Evolutionary conservation across 2,113 vertebrate genomes (phyloP), one percentile per base, ranked within the genome.

Genomic region (Passer montanus): DNA sequence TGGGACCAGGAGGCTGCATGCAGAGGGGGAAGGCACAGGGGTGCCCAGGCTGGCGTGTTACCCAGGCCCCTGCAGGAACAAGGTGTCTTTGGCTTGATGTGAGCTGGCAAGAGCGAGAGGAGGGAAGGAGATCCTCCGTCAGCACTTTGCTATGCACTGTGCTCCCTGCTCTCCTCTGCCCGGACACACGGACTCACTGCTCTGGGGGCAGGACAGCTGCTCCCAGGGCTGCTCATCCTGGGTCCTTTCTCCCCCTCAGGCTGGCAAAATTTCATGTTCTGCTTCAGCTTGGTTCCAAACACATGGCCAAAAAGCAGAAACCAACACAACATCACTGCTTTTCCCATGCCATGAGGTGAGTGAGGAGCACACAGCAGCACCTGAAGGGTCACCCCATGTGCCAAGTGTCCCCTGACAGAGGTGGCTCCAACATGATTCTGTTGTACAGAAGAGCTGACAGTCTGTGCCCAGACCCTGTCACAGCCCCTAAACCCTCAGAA

Each of bases 271-370:
- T 10, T 26, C 58, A 50, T 0, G 0, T 59, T 75, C 35, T 67
- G 13, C 28, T 87, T 63, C 2, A 7, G 41, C 49, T 47, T n/a
- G 7, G 1, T 39, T 56, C 35, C 30, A 31, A 74, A 55, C 23
- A 6, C 2, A 1, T 2, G 31, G 10, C 15, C 63, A 18, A 15
- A 6, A 19, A 44, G 21, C 26, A 24, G 73, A 3, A 3, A 17
- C 8, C 24, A 37, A 33, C 35, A 70, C 44, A 20, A 20, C 17
- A 5, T 10, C 17, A 0, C 31, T 2, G 52, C 62, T 84, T 12
- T 37, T 53, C 17, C 31, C 0, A 0, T 1, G 7, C 14, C 0
- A 2, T 1, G 22, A 62, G 66, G 50, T 1, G 21, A 43, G 47
- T 0, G 6, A 49, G 68, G 58, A 0, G 1, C 64, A 31, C 2